Base-by-base conservation (phyloP, 1,140 invertebrate species). In the Monomorium pharaonis region DNA sequence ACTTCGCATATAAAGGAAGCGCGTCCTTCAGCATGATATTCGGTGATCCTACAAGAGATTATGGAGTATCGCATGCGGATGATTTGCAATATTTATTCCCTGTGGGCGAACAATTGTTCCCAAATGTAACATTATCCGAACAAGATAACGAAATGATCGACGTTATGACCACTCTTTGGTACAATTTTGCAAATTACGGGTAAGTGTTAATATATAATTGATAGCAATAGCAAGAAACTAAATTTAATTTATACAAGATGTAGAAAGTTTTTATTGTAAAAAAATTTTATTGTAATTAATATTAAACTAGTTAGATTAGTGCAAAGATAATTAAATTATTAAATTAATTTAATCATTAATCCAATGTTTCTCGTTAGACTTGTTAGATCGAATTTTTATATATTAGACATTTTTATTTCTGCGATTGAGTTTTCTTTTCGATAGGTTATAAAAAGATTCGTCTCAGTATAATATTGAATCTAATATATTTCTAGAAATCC, bases 51-150 rank as follows among this genome's bases (percentile, higher is more conserved):
- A 89, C 93, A 16, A 94, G 94, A 16, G 95, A 97, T 91, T 97
- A 97, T 86, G 97, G 97, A 37, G 96, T 97, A 0, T 97, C 96
- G 65, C 97, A 97, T 92, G 97, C 97, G 1, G 97, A 98, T 86
- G 97, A 97, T 74, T 93, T 97, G 24, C 97, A 97, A 89, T 97
- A 97, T 91, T 89, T 97, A 1, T 98, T 98, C 87, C 97, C 97
- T 0, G 96, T 97, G 44, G 95, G 94, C 0, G 95, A 96, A 75
- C 94, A 95, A 75, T 90, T 97, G 3, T 97, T 96, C 81, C 93
- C 95, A 2, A 94, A 96, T 60, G 93, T 91, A 1, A 87, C 90
- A 16, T 91, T 95, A 6, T 96, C 90, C 7, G 88, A 94, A 14
- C 90, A 94, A 27, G 96, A 97, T 88, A 89, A 95, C 3, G 89